A percentile compares a stretch with the other conserved stretches of the same genome.
Evolutionary conservation across 2,888 invertebrate genomes (phyloP).

Genomic region (Theodoxus fluviatilis): DNA sequence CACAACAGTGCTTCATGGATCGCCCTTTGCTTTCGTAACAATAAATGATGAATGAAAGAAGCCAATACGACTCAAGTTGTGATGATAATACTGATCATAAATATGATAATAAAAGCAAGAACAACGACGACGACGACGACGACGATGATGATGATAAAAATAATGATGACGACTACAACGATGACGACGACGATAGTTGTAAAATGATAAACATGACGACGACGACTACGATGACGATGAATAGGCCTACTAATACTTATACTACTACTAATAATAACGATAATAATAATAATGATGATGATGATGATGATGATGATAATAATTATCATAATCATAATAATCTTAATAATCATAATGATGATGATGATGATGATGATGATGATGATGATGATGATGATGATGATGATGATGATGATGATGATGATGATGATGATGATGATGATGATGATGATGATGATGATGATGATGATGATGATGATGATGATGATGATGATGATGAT

Average conservation of each 20-base stretch:
- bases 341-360: not conserved
- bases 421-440: not conserved
- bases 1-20: no score
- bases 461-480: not conserved
- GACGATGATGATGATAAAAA: no score
- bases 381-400: not conserved
- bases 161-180: no score
- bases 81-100: no score
- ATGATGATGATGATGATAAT: not conserved
- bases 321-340: not conserved
- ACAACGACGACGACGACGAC: no score
- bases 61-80: no score
- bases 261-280: not conserved
- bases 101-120: no score
- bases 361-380: not conserved
- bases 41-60: no score
- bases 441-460: not conserved
- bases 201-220: conserved; percentile 25
- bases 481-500: not conserved
- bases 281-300: not conserved
- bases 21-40: no score
- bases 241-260: conserved; percentile 10
- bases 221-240: conserved; percentile 28
- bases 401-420: not conserved
- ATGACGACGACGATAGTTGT: no score